Base-by-base conservation (phyloP, 2,888 invertebrate genomes). In the Volucella bombylans region DNA sequence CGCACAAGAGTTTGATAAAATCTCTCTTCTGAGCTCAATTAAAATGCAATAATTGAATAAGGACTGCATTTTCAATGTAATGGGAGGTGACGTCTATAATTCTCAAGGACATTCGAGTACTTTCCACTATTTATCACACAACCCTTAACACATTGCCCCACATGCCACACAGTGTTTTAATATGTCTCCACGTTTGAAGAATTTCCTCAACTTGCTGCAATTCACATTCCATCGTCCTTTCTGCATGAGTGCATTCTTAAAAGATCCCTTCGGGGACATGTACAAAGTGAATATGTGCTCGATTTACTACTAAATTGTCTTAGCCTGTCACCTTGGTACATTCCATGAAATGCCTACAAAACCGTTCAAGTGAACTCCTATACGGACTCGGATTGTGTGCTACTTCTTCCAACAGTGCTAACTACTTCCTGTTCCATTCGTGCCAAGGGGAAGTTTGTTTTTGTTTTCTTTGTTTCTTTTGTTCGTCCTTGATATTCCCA, bases 251-350 rank as follows among this genome's bases (percentile, higher is more conserved):
- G 67, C 47, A 68, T 68, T 61, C 54, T 54, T 62, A 31, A 23
- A 67, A n/a, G 43, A 31, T 61, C 43, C 31, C 71, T 39, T 43
- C n/a, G 4, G 52, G 57, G 45, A 54, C 67, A 41, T 61, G 49
- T 45, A 47, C 72, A 47, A 61, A 50, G 4, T 52, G 68, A 68
- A 43, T 73, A 43, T 54, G n/a, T 65, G 61, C 79, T 72, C 79
- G 47, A 79, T 79, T 72, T 65, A 72, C 39, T 80, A 14, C 39
- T 12, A 61, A 67, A 62, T 68, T 41, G 61, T 64, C 38, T 52
- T 64, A 57, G n/a, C 41, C n/a, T 61, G 76, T 62, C 78, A 79
- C 50, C 59, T 79, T 67, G 59, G 45, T 61, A 67, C 65, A 59
- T 72, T 54, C 64, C 79, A 52, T 72, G 47, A 72, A 72, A 71